Evolutionary conservation across 2,797 vertebrate species (phyloP), one percentile per base, ranked within the genome.

Genomic region (Gymnocypris eckloni): DNA sequence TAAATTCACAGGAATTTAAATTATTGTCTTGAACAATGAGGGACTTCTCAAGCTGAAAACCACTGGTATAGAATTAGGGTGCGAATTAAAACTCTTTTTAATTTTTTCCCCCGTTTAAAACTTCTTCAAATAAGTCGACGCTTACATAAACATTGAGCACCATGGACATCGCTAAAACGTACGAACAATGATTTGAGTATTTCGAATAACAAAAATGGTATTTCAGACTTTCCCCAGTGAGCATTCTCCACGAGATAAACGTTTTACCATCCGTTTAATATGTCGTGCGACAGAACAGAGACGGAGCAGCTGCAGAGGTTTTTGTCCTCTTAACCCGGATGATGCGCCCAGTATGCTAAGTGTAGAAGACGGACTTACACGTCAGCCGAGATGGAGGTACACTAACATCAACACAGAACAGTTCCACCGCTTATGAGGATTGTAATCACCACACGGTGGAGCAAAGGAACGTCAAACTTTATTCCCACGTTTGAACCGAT

Each of bases 371-470:
- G 72, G 33, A 81, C 61, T 86, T 81, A 75, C 52, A 90, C 89
- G 91, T 91, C 92, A 93, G 88, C 83, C 85, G 64, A 86, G 20
- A 75, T 86, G 87, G 89, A 73, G 90, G 87, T 59, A 45, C 86
- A 4, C 82, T 92, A 94, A 91, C 71, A 64, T 22, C 80, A 89
- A 64, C 41, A 70, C 48, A 25, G 70, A 66, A 64, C 66, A 22
- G 33, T 28, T 86, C 25, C n/a, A 16, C 18, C 18, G 70, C 37
- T 12, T 16, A 88, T 61, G 75, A 82, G 84, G 80, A 50, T 48
- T 75, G 69, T 8, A 86, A 87, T 41, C 91, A 86, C 93, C 92
- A 93, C 92, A 92, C 86, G 90, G 92, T 93, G 93, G 94, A 93
- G 92, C 91, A 93, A 91, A 92, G 90, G 70, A 76, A 71, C 78